Evolutionary conservation across 2,113 vertebrate genomes (phyloP).

Genomic region (Osmerus mordax): DNA sequence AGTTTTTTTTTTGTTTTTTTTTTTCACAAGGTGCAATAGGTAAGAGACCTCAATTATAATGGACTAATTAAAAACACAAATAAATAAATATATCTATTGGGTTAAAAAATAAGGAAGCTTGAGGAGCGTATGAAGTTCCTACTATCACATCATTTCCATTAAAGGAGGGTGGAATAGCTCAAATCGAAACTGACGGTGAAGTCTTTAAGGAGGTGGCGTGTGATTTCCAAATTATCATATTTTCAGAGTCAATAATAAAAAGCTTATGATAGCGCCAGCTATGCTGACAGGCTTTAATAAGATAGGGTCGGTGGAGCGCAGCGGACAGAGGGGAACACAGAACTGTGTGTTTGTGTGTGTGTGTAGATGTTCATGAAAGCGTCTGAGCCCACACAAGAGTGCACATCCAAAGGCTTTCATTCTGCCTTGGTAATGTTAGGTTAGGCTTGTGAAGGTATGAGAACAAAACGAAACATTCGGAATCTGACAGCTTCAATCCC

Average conservation of each 20-base stretch:
- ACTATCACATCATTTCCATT: slow-evolving; percentile 70
- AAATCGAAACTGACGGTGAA: slow-evolving; percentile 73
- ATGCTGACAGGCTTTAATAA: slow-evolving; percentile 77
- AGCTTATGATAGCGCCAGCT: slow-evolving; percentile 77
- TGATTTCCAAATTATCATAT: slow-evolving; percentile 82
- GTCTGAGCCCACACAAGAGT: slow-evolving; percentile 20
- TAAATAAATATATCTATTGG: slow-evolving; percentile 60
- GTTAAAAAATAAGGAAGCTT: slow-evolving; percentile 32
- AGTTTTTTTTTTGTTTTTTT: slow-evolving; percentile 68
- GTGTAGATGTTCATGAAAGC: slow-evolving; percentile 20
- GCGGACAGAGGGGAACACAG: slow-evolving; percentile 54
- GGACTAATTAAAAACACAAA: slow-evolving; percentile 71
- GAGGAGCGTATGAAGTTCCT: slow-evolving; percentile 62
- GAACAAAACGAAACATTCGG: no score
- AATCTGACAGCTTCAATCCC: no score
- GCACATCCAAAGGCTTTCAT: background rate
- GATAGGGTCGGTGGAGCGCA: slow-evolving; percentile 70
- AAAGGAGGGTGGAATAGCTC: slow-evolving; percentile 63
- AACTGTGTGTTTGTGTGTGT: slow-evolving; percentile 16
- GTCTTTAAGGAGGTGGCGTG: slow-evolving; percentile 72
- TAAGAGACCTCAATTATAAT: slow-evolving; percentile 76
- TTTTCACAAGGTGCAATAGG: slow-evolving; percentile 71
- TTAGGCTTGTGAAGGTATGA: no score
- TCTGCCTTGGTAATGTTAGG: no score
- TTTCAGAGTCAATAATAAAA: slow-evolving; percentile 80